phyloP scores from a whole-genome alignment of 2,797 vertebrate genomes.

The Enteromius anoplus region DNA sequence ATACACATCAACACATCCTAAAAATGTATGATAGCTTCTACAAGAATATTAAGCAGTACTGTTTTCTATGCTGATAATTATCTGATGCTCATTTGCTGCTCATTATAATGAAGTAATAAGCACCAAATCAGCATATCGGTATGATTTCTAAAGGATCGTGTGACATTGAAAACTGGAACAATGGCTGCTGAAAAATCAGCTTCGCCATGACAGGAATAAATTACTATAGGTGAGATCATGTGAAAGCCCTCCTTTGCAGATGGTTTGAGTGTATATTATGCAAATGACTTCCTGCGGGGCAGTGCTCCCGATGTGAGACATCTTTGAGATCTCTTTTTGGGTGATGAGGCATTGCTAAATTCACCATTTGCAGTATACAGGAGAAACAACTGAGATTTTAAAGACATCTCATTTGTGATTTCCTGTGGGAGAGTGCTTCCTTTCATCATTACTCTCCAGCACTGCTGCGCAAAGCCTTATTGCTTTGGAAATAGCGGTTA shows the following conservation, averaged over 20 bases:
- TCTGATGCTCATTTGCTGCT: background rate
- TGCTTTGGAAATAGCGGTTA: conserved; percentile 41
- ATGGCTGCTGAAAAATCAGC: background rate
- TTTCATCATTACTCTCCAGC: conserved; percentile 41
- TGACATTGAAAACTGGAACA: background rate
- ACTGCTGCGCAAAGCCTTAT: conserved; percentile 31
- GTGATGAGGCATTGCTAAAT: background rate
- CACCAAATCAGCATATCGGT: background rate
- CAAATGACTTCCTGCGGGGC: background rate
- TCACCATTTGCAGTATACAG: conserved; percentile 18
- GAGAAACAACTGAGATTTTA: conserved; percentile 36
- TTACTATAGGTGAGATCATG: background rate
- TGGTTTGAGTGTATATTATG: background rate
- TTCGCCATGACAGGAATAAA: background rate
- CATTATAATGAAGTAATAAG: background rate
- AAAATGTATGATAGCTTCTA: background rate
- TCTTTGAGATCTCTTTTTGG: background rate
- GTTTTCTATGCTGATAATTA: background rate
- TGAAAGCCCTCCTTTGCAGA: background rate
- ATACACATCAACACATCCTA: background rate
- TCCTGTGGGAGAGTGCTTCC: conserved; percentile 26
- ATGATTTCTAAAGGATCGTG: background rate
- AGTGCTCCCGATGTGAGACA: background rate
- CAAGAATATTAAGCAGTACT: background rate
- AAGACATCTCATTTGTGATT: conserved; percentile 2